Evolutionary conservation across 1,140 invertebrate genomes (phyloP).

Genomic region (Hesperophylax magnus): DNA sequence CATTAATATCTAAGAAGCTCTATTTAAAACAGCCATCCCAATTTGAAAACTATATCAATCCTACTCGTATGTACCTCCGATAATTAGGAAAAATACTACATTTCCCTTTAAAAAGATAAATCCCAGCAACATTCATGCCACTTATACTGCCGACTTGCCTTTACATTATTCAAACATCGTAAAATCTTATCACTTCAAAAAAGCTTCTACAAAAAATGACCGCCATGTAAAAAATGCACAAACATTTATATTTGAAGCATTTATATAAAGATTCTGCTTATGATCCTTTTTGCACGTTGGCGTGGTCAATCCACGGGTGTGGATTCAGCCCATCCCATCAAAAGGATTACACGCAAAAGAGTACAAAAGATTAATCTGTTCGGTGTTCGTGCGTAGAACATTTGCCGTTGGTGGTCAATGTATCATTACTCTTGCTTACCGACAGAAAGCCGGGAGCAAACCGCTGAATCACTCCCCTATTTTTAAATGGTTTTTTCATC

Average conservation of each 20-base stretch:
- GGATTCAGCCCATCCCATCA: neutral
- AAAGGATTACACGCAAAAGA: constrained; percentile 32
- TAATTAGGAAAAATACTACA: too few species aligned
- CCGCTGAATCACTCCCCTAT: constrained; percentile 29
- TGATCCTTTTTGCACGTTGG: neutral
- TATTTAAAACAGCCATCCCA: too few species aligned
- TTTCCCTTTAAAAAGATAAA: too few species aligned
- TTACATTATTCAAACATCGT: too few species aligned
- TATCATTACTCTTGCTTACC: constrained; percentile 39
- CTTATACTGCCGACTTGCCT: too few species aligned
- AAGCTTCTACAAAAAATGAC: neutral
- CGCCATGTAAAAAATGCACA: neutral
- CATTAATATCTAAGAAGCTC: too few species aligned
- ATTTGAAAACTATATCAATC: too few species aligned
- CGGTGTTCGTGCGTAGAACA: constrained; percentile 34
- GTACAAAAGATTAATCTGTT: constrained; percentile 31
- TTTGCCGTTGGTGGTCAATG: constrained; percentile 31
- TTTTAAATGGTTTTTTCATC: constrained; percentile 31
- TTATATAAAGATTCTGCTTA: neutral
- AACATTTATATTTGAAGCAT: neutral
- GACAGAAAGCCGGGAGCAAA: constrained; percentile 29
- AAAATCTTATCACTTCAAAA: too few species aligned
- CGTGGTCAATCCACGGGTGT: neutral
- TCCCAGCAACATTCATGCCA: too few species aligned
- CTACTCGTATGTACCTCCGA: too few species aligned